Percentiles rank a stretch among this genome's conserved stretches.
These are phyloP conservation scores for Agriopis marginaria DNA, from an alignment of 2,888 invertebrate genomes.

Conservation along the genomic window DNA sequence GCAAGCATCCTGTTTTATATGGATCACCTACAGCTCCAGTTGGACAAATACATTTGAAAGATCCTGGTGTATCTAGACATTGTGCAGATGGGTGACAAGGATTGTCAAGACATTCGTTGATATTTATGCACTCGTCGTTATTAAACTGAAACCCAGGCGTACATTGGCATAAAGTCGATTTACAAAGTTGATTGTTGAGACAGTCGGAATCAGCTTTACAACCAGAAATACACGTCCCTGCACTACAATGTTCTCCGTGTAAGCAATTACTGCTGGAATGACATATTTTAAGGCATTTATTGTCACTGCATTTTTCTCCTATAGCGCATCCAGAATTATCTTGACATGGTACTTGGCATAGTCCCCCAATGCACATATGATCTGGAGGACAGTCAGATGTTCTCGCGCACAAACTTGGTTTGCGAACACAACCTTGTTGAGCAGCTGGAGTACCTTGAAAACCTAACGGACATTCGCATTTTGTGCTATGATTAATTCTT, in stretches of 20 bases:
- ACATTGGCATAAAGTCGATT: constrained; percentile 91
- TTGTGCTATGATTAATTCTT: constrained; percentile 90
- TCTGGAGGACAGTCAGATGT: constrained; percentile 91
- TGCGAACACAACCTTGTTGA: constrained; percentile 95
- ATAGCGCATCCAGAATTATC: constrained; percentile 91
- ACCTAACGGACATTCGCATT: constrained; percentile 93
- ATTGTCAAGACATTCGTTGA: constrained; percentile 92
- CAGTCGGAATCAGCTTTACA: constrained; percentile 94
- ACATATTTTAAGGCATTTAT: constrained; percentile 93
- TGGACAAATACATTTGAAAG: constrained; percentile 93
- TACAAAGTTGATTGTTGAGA: constrained; percentile 91
- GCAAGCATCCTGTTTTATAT: constrained; percentile 88
- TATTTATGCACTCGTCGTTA: constrained; percentile 91
- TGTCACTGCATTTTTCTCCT: constrained; percentile 93
- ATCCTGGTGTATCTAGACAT: constrained; percentile 93
- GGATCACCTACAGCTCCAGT: constrained; percentile 92
- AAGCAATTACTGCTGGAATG: constrained; percentile 96
- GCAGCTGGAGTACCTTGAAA: constrained; percentile 95
- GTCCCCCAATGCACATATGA: constrained; percentile 91
- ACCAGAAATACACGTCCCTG: constrained; percentile 93
- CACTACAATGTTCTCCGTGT: constrained; percentile 94
- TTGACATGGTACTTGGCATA: constrained; percentile 92
- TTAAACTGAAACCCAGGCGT: constrained; percentile 91
- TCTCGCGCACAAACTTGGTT: constrained; percentile 89
- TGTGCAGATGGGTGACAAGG: constrained; percentile 93